Evolutionary conservation across 2,113 vertebrate genomes (phyloP).

Genomic region (Cynopterus brachyotis): DNA sequence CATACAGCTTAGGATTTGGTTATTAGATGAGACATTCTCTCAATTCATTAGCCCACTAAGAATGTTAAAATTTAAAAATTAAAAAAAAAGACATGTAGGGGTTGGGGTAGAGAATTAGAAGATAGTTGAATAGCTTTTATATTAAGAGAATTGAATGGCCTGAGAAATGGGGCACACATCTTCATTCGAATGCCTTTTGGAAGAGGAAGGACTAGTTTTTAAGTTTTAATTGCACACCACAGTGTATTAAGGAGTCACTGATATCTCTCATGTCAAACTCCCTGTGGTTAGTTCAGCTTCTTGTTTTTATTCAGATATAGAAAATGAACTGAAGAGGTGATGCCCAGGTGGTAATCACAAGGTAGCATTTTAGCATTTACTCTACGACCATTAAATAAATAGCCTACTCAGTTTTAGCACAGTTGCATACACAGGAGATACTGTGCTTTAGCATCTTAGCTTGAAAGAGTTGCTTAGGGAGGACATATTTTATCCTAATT

Average conservation of each 20-base stretch:
- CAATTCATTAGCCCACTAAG: not conserved
- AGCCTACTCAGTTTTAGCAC: not conserved
- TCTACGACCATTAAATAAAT: not conserved
- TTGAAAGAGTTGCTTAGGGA: slow-evolving; percentile 54
- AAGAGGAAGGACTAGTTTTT: not conserved
- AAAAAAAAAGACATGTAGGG: not conserved
- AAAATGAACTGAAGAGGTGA: not conserved
- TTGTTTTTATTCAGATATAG: not conserved
- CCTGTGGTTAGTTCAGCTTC: not conserved
- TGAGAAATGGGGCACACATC: not conserved
- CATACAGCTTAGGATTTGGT: rapidly evolving
- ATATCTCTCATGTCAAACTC: not conserved
- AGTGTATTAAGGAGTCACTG: not conserved
- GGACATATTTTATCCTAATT: slow-evolving; percentile 63
- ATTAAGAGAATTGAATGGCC: not conserved
- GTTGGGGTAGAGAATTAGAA: not conserved
- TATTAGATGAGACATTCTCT: not conserved
- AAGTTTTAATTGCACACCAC: not conserved
- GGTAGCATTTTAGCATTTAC: not conserved
- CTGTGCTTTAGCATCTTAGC: not conserved
- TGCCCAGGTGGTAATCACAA: not conserved
- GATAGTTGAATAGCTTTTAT: not conserved
- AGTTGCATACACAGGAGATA: not conserved
- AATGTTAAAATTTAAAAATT: not conserved
- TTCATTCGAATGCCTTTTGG: not conserved